Evolutionary conservation across 35 echinoderm and acorn worm species (phyloP), one percentile per base, ranked within the genome.

Genomic region (Ptychodera flava): DNA sequence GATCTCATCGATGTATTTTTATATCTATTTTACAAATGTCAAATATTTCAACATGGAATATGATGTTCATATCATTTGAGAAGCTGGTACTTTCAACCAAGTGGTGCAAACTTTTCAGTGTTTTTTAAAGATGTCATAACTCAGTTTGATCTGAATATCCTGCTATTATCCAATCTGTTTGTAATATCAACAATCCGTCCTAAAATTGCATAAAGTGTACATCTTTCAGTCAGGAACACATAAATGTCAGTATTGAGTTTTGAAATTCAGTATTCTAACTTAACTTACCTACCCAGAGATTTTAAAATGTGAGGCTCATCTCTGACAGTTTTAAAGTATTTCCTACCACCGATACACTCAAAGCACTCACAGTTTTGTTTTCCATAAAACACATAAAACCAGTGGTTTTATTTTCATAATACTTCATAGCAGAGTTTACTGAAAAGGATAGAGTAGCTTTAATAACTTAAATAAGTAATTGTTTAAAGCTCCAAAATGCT

Each of bases 81-180:
- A n/a, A n/a, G n/a, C n/a, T n/a, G n/a, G n/a, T n/a, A n/a, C n/a
- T n/a, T n/a, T n/a, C n/a, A 12, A 64, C 45, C 6, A 64, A 64
- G 6, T 64, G 45, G 45, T 64, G 45, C 45, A 64, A 64, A 64
- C 45, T 64, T 64, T 12, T 64, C 45, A 64, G 45, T 22, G 22
- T 64, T 64, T 64, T 64, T 64, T 64, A 64, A 64, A 64, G 45
- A 64, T n/a, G n/a, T n/a, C n/a, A n/a, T n/a, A n/a, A n/a, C n/a
- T n/a, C n/a, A n/a, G n/a, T n/a, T n/a, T n/a, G n/a, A n/a, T n/a
- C n/a, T n/a, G 45, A 64, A 64, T 64, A 12, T 64, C 6, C 22
- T 64, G 45, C 22, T 22, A 64, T 64, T 12, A 12, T 22, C 22
- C 6, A 12, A 6, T 64, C 6, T 64, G 45, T 64, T 12, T 64